Evolutionary conservation across 2,113 vertebrate genomes (phyloP).

Genomic region (Chloebia gouldiae): DNA sequence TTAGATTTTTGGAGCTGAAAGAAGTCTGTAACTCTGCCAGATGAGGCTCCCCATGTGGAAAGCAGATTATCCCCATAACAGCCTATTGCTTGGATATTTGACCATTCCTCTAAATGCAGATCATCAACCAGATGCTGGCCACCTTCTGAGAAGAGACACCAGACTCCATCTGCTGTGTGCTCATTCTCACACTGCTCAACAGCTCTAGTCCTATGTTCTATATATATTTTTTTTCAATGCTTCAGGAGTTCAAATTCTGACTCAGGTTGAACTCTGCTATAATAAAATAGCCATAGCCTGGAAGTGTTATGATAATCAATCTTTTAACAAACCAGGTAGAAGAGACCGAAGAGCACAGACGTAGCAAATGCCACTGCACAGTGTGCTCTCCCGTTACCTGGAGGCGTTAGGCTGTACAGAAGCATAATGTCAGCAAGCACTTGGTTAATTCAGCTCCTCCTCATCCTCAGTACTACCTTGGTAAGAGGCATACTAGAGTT

Average conservation of each 20-base stretch:
- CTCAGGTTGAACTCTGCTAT: not conserved
- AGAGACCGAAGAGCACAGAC: not conserved
- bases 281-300: not conserved
- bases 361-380: slow-evolving; percentile 17
- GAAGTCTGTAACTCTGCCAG: not conserved
- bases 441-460: slow-evolving; percentile 3
- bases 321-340: not conserved
- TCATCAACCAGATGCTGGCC: not conserved
- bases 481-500: slow-evolving; percentile 20
- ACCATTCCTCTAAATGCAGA: not conserved
- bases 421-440: not conserved
- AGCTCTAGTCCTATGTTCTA: not conserved
- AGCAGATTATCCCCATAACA: not conserved
- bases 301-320: not conserved
- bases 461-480: not conserved
- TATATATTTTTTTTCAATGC: not conserved
- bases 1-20: not conserved
- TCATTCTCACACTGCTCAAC: not conserved
- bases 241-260: not conserved
- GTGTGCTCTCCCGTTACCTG: not conserved
- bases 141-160: not conserved
- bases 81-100: not conserved
- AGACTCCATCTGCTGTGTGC: not conserved
- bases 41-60: not conserved
- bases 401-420: not conserved